Percentiles rank a stretch among this genome's conserved stretches.
These are phyloP conservation scores for Phortica variegata DNA, from an alignment of 1,140 invertebrate genomes.

Conservation along the genomic window DNA sequence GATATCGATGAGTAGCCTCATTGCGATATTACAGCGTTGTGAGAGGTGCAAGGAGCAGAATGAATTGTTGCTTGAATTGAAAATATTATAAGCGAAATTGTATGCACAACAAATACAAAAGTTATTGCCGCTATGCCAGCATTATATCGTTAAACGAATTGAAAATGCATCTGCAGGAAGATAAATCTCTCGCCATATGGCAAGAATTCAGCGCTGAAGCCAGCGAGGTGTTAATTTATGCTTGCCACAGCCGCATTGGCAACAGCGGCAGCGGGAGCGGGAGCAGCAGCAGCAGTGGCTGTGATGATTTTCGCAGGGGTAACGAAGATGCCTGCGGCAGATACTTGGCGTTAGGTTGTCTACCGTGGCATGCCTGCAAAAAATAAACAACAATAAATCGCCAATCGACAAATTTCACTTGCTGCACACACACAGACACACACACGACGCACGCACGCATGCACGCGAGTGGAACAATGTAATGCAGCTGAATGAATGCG, in stretches of 20 bases:
- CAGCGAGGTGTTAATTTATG: constrained; percentile 45
- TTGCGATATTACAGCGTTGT: constrained; percentile 11
- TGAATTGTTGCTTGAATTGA: constrained; percentile 27
- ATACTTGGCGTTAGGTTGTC: constrained; percentile 26
- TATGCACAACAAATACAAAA: constrained; percentile 9
- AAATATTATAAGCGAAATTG: constrained; percentile 25
- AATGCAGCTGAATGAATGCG: no score
- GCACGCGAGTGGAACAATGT: no score
- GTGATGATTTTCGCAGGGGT: background rate
- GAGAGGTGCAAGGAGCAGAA: constrained; percentile 18
- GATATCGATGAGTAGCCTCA: no score
- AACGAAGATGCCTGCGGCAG: background rate
- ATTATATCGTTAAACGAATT: no score
- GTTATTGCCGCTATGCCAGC: constrained; percentile 20
- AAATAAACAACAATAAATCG: constrained; percentile 1
- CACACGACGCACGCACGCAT: background rate
- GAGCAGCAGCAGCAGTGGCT: background rate
- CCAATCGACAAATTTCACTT: background rate
- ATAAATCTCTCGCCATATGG: constrained; percentile 50
- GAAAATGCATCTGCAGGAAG: constrained; percentile 33
- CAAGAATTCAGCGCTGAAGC: constrained; percentile 11
- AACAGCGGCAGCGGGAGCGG: background rate
- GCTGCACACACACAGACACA: constrained; percentile 4
- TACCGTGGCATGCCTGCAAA: background rate
- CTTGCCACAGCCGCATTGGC: constrained; percentile 33